Conservation (phyloP, 2,888 invertebrate species). For the Napeogenes sylphis region DNA sequence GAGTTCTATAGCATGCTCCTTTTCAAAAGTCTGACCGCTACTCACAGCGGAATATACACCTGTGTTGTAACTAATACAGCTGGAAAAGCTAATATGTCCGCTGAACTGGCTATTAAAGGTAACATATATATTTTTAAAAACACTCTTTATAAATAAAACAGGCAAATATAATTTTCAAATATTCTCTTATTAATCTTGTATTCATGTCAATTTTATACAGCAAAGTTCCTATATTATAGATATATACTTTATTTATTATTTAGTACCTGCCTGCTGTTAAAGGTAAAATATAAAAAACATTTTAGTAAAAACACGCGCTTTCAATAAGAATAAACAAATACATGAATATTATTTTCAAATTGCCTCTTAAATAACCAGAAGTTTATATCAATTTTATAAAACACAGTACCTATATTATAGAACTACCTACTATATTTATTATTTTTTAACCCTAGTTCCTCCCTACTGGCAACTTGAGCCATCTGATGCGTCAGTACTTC, state of each 20-base stretch:
- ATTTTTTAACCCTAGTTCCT: constrained; percentile 77
- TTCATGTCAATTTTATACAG: too few relatives aligned
- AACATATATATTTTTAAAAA: constrained; percentile 28
- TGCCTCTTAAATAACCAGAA: too few relatives aligned
- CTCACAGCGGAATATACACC: constrained; percentile 84
- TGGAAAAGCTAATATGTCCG: constrained; percentile 84
- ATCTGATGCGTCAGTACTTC: constrained; percentile 82
- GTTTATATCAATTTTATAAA: background rate
- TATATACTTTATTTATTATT: too few relatives aligned
- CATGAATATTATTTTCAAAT: too few relatives aligned
- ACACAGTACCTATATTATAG: background rate
- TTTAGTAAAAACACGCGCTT: too few relatives aligned
- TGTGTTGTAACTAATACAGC: constrained; percentile 85
- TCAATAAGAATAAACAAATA: too few relatives aligned
- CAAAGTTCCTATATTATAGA: too few relatives aligned
- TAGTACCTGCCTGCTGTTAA: too few relatives aligned
- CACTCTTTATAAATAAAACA: background rate
- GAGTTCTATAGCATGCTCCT: constrained; percentile 85
- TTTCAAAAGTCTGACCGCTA: constrained; percentile 83
- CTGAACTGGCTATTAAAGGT: constrained; percentile 85
- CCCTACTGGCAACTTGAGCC: constrained; percentile 88
- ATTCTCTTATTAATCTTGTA: too few relatives aligned
- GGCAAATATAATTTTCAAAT: too few relatives aligned
- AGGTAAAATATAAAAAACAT: too few relatives aligned
- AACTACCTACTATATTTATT: background rate